Percentiles rank a stretch among this genome's conserved stretches.
Conservation (phyloP, 1,140 invertebrate species). For the Rhizoglyphus robini region DNA sequence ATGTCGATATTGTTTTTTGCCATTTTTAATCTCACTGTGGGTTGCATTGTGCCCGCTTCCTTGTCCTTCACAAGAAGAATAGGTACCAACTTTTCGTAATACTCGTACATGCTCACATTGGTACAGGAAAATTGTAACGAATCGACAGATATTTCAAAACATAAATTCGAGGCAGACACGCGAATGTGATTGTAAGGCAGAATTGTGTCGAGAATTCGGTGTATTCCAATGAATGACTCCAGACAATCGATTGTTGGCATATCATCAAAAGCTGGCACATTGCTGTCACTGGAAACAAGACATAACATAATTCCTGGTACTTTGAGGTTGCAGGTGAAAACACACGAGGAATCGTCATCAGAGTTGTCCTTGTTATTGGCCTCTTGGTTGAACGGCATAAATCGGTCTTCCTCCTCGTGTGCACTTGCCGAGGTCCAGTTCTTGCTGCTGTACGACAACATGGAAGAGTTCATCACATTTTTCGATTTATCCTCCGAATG, state of each 20-base stretch:
- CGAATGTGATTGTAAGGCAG: conserved; percentile 14
- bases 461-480: background rate
- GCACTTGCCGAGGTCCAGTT: background rate
- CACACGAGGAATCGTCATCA: background rate
- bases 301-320: conserved; percentile 22
- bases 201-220: conserved; percentile 14
- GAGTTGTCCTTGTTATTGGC: too few relatives aligned
- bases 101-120: conserved; percentile 17
- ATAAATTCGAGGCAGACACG: conserved; percentile 10
- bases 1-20: background rate
- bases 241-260: background rate
- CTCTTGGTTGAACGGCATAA: background rate
- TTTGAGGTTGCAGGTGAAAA: conserved; percentile 17
- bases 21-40: conserved; percentile 1
- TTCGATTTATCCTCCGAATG: background rate
- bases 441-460: background rate
- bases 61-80: background rate
- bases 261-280: background rate
- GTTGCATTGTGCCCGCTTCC: background rate
- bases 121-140: background rate
- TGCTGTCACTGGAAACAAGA: background rate
- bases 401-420: background rate
- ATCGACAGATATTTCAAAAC: conserved; percentile 9
- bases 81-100: conserved; percentile 7
- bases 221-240: conserved; percentile 15